Percentiles rank a stretch among this genome's conserved stretches.
Evolutionary conservation across 2,113 vertebrate species (phyloP).

Genomic region (Motacilla alba): DNA sequence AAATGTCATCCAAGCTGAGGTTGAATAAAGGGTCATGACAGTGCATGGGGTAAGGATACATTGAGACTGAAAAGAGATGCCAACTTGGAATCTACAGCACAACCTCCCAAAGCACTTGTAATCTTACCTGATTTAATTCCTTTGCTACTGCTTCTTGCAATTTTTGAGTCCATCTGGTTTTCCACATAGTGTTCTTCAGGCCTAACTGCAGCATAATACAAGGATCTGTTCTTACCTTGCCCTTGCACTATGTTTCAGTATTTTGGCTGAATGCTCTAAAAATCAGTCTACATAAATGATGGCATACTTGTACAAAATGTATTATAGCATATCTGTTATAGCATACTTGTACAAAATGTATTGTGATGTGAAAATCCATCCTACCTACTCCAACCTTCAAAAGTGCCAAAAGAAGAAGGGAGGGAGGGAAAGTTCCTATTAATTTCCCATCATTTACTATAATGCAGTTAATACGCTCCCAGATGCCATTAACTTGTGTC

Average conservation of each 20-base stretch:
- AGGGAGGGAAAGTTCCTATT: background rate
- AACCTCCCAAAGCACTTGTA: background rate
- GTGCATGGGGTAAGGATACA: background rate
- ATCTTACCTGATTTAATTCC: background rate
- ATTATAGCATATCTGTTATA: too few species aligned
- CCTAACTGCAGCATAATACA: background rate
- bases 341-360: background rate
- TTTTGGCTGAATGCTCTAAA: background rate
- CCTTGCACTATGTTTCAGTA: background rate
- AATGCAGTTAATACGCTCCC: background rate
- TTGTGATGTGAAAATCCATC: background rate
- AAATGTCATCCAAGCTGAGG: constrained; percentile 37
- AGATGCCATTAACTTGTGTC: background rate
- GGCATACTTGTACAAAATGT: background rate
- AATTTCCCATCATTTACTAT: background rate
- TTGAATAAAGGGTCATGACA: constrained; percentile 30
- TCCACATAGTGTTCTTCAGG: background rate
- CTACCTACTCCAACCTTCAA: background rate
- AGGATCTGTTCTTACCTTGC: background rate
- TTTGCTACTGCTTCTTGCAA: background rate
- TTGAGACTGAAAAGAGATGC: background rate
- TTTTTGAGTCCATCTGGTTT: background rate
- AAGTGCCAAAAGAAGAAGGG: background rate
- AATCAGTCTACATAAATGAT: background rate
- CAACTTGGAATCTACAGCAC: background rate